Evolutionary conservation across 2,888 invertebrate genomes (phyloP).

Genomic region (Coenonympha glycerion): DNA sequence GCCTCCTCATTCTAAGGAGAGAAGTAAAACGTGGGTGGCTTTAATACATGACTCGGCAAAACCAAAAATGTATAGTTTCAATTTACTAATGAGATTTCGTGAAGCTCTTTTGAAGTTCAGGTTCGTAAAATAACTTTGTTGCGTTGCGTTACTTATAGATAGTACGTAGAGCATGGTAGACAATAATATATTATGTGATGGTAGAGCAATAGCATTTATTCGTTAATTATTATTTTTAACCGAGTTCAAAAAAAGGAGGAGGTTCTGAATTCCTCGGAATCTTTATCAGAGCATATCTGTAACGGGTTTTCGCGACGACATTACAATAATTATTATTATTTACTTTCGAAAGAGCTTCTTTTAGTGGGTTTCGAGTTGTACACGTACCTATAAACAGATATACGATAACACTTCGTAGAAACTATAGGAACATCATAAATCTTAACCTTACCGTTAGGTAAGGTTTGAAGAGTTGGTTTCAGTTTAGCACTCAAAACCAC

Average conservation of each 20-base stretch:
- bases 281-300: too few species aligned
- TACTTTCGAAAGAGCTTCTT: neutral
- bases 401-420: neutral
- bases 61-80: conserved; percentile 8
- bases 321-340: too few species aligned
- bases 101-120: neutral
- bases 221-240: too few species aligned
- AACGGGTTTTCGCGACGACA: too few species aligned
- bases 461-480: neutral
- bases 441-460: conserved; percentile 7
- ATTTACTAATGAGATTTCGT: conserved; percentile 20
- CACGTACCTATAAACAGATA: neutral
- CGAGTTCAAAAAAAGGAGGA: too few species aligned
- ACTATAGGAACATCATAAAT: conserved; percentile 2
- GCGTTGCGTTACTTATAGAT: too few species aligned
- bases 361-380: neutral
- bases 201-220: too few species aligned
- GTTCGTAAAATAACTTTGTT: too few species aligned
- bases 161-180: too few species aligned
- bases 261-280: too few species aligned
- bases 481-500: neutral
- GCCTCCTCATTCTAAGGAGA: too few species aligned
- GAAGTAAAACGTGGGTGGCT: conserved; percentile 12
- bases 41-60: conserved; percentile 11
- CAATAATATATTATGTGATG: too few species aligned